These are phyloP conservation scores for Tinea trinotella DNA, from an alignment of 2,888 invertebrate genomes.

Conservation along the genomic window DNA sequence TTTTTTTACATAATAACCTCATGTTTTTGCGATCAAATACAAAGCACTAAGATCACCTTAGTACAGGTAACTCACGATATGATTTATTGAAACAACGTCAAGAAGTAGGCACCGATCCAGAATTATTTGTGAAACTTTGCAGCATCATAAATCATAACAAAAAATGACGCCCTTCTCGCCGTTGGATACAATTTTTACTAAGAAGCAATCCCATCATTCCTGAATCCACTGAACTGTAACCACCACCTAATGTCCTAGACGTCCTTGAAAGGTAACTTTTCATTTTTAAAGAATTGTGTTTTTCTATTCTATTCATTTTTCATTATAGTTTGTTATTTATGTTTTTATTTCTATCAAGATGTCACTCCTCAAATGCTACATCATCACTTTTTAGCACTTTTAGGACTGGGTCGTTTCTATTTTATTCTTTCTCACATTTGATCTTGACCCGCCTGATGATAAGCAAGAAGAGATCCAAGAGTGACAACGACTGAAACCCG, in stretches of 20 bases:
- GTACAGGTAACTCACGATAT: background rate
- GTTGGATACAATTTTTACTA: conserved; percentile 9
- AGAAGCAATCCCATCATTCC: background rate
- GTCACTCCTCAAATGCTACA: too few relatives aligned
- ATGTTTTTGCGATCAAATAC: background rate
- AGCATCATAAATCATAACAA: conserved; percentile 29
- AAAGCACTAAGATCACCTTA: background rate
- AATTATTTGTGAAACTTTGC: conserved; percentile 29
- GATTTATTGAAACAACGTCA: conserved; percentile 2
- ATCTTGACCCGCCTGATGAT: too few relatives aligned
- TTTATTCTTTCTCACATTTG: too few relatives aligned
- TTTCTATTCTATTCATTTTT: too few relatives aligned
- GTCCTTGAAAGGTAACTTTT: background rate
- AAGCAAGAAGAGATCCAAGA: too few relatives aligned
- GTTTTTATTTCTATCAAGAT: too few relatives aligned
- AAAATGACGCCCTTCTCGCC: conserved; percentile 5
- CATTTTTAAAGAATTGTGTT: background rate
- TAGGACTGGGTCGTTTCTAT: too few relatives aligned
- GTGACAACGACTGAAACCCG: too few relatives aligned
- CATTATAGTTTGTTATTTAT: too few relatives aligned
- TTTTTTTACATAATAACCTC: too few relatives aligned
- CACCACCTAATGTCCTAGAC: background rate
- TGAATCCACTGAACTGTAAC: background rate
- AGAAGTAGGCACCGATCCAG: conserved; percentile 33
- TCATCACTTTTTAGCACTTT: too few relatives aligned